A percentile compares a stretch with the other conserved stretches of the same genome.
Evolutionary conservation across 1,140 invertebrate species (phyloP).

Genomic region (Papilio glaucus): DNA sequence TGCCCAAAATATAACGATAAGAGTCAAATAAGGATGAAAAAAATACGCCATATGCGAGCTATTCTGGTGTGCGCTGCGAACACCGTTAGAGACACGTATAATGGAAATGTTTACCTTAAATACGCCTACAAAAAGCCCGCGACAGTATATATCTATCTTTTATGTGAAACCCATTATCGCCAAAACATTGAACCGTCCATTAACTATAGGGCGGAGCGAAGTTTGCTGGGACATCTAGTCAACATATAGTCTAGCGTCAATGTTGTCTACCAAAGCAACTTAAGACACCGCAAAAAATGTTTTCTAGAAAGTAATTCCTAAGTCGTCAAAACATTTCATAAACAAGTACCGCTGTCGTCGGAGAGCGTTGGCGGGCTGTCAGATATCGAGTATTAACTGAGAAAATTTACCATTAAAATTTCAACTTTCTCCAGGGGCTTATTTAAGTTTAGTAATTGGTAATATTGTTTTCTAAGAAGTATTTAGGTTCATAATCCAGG

Average conservation of each 20-base stretch:
- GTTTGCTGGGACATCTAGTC: neutral
- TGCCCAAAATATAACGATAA: too few species aligned
- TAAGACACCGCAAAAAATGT: slow-evolving; percentile 49
- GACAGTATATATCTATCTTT: too few species aligned
- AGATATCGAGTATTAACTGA: slow-evolving; percentile 17
- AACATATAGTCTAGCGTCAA: neutral
- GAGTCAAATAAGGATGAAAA: too few species aligned
- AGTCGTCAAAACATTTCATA: slow-evolving; percentile 74
- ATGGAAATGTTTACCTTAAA: too few species aligned
- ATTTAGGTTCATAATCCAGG: neutral
- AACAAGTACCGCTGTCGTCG: slow-evolving; percentile 50
- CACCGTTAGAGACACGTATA: too few species aligned
- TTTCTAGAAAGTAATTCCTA: slow-evolving; percentile 63
- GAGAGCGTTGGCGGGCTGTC: neutral
- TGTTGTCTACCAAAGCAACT: slow-evolving; percentile 28
- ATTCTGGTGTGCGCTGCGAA: too few species aligned
- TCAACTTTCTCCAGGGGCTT: slow-evolving; percentile 10
- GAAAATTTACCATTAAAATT: slow-evolving; percentile 12
- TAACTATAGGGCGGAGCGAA: too few species aligned
- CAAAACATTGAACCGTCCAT: too few species aligned
- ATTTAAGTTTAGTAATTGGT: slow-evolving; percentile 5
- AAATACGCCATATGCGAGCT: too few species aligned
- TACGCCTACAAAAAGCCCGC: too few species aligned
- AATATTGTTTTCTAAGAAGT: neutral
- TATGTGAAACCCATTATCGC: too few species aligned